These are phyloP conservation scores for Entelurus aequoreus DNA, from an alignment of 2,113 vertebrate species.

Conservation along the genomic window DNA sequence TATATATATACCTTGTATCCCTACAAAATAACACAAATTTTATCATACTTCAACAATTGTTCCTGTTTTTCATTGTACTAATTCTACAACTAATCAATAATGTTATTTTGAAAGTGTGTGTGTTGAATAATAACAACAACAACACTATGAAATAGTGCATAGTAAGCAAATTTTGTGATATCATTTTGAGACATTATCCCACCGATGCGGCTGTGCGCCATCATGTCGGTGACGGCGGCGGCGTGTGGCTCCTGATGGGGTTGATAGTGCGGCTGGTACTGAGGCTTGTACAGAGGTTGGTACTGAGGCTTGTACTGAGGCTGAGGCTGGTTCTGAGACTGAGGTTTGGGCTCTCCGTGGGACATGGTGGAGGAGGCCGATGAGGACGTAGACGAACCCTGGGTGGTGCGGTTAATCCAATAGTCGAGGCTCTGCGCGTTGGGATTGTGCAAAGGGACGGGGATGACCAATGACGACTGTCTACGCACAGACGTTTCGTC, in stretches of 20 bases:
- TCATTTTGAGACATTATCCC: constrained; percentile 33
- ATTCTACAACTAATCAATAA: too few species aligned
- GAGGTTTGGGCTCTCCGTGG: constrained; percentile 88
- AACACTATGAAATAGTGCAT: too few species aligned
- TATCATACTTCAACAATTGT: too few species aligned
- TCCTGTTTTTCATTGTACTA: too few species aligned
- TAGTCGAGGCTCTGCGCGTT: constrained; percentile 89
- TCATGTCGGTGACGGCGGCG: constrained; percentile 43
- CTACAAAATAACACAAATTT: too few species aligned
- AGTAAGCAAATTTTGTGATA: too few species aligned
- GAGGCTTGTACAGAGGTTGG: constrained; percentile 51
- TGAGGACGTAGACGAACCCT: constrained; percentile 97
- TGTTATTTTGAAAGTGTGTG: too few species aligned
- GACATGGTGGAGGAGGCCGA: constrained; percentile 97
- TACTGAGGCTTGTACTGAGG: constrained; percentile 58
- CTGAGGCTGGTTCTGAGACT: constrained; percentile 46
- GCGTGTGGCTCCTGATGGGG: constrained; percentile 36
- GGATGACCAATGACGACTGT: constrained; percentile 79
- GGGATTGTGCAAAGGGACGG: constrained; percentile 70
- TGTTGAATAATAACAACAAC: too few species aligned
- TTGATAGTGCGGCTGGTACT: constrained; percentile 61
- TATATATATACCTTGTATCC: too few species aligned
- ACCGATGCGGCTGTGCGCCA: constrained; percentile 81
- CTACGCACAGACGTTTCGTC: constrained; percentile 86
- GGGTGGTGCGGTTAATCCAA: constrained; percentile 93